Conservation (phyloP, 2,888 invertebrate species). For the Gibbula magus region DNA sequence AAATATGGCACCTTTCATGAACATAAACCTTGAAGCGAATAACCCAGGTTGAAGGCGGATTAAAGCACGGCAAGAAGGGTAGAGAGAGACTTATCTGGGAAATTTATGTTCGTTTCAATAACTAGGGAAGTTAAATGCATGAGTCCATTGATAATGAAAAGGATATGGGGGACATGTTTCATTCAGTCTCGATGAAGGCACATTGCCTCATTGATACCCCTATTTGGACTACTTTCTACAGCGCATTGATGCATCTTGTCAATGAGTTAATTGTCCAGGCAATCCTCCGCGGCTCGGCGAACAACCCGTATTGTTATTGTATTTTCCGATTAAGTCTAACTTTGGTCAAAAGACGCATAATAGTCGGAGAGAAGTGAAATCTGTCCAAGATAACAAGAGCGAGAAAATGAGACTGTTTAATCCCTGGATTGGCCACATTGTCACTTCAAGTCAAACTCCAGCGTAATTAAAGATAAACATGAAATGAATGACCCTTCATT, state of each 20-base stretch:
- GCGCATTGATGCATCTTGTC: neutral
- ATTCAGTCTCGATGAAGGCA: no score
- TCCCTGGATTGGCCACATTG: neutral
- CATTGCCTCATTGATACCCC: no score
- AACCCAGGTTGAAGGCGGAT: no score
- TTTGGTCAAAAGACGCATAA: neutral
- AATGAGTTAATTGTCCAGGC: neutral
- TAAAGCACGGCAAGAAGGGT: no score
- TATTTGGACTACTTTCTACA: neutral
- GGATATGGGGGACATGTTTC: no score
- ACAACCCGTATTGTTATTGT: neutral
- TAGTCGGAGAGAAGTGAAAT: neutral
- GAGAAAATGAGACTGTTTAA: neutral
- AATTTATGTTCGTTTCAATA: no score
- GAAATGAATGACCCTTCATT: constrained; percentile 5
- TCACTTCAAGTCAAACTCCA: neutral
- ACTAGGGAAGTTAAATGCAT: no score
- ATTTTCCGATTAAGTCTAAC: constrained; percentile 5
- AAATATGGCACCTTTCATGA: no score
- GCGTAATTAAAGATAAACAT: constrained; percentile 7
- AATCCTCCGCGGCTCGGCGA: neutral
- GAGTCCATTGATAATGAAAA: no score
- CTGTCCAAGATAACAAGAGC: neutral
- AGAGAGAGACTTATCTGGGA: no score
- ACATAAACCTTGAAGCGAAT: no score